Base-by-base conservation (phyloP, 2,797 vertebrate species). In the Sitta carolinensis region DNA sequence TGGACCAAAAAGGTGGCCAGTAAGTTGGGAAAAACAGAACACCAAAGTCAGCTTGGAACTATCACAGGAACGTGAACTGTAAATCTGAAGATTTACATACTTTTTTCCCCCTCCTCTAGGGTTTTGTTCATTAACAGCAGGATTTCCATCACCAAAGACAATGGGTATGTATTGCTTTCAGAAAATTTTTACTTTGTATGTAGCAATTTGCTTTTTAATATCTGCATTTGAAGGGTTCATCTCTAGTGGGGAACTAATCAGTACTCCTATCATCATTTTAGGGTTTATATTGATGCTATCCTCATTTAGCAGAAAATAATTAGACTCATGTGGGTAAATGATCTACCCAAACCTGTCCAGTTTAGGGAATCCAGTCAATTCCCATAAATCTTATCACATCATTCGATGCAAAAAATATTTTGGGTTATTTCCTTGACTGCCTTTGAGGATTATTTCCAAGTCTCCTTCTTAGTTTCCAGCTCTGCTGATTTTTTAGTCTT, bases 161-260 rank as follows among this genome's bases (percentile, higher is more conserved):
- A 97, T 97, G 97, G 97, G 97, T 97, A 96, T 2, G 93, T 96
- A 51, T 21, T 32, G 30, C 75, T 91, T 86, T 81, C 52, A 84
- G 23, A 55, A 80, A 57, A 48, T 45, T 7, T 32, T 6, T 50
- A n/a, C 30, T 89, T 83, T 62, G 1, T 9, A 16, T 25, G 34
- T n/a, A 74, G 38, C 30, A 26, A 54, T 73, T 55, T 72, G 20
- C 8, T 74, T 84, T 90, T 63, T 34, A 68, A 1, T 51, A 45
- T 9, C 30, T 86, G 47, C 36, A 72, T 64, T 81, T 68, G 47
- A 77, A 70, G 27, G 22, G 32, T 54, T 67, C 14, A 38, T 16
- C 19, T 42, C 38, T 50, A 68, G 27, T 4, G 40, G 32, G 27
- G 57, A 87, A 77, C 26, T 40, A 18, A 30, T 21, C 4, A 2